Evolutionary conservation across 2,888 invertebrate species (phyloP).

Genomic region (Gisinianus flammeolus): DNA sequence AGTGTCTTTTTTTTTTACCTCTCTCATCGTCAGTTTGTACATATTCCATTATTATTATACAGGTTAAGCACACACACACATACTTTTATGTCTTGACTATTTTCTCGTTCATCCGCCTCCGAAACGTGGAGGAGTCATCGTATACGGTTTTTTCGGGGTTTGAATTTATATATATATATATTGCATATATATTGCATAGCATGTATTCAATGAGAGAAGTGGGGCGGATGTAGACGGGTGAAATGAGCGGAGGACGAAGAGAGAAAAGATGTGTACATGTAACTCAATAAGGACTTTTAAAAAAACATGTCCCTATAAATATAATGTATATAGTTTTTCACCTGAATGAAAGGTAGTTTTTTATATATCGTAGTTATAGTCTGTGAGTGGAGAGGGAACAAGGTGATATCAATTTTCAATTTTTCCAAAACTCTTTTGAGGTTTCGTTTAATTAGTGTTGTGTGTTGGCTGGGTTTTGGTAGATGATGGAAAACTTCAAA

Average conservation of each 20-base stretch:
- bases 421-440: conserved; percentile 9
- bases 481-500: not conserved
- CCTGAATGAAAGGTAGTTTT: not conserved
- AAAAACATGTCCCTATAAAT: not conserved
- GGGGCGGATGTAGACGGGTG: not conserved
- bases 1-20: too few species aligned
- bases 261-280: not conserved
- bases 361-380: not conserved
- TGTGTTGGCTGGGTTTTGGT: not conserved
- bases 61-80: too few species aligned
- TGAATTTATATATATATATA: too few species aligned
- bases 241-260: not conserved
- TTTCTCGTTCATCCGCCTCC: too few species aligned
- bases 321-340: not conserved
- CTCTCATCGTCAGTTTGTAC: too few species aligned
- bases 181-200: too few species aligned
- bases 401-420: conserved; percentile 10
- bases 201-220: too few species aligned
- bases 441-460: conserved; percentile 18
- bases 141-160: too few species aligned
- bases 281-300: not conserved
- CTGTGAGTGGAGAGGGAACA: conserved; percentile 1
- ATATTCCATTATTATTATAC: too few species aligned
- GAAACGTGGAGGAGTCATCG: too few species aligned
- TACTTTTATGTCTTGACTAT: too few species aligned